Evolutionary conservation across 1,140 invertebrate genomes (phyloP), one percentile per base, ranked within the genome.

Genomic region (Zaprionus kolodkinae): DNA sequence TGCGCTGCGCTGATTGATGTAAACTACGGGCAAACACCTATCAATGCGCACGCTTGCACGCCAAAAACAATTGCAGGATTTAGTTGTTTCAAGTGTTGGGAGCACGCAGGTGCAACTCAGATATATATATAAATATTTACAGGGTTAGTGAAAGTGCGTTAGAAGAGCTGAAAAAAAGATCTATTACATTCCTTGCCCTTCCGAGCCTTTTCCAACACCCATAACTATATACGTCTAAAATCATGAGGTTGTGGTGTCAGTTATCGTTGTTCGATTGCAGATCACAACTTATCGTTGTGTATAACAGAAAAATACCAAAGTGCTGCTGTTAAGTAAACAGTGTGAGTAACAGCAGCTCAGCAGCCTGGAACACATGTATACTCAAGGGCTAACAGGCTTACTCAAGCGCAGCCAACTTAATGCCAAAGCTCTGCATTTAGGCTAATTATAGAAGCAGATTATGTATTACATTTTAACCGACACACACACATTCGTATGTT

Each of bases 361-460:
- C n/a, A 45, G 17, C 10, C 17, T 25, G 9, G 10, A 5, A 25
- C 17, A 25, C 17, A 50, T 50, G 45, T 50, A 21, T 11, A 25
- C 17, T 10, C 10, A 25, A 50, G 45, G 6, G 45, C 17, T 25
- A 50, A 50, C 45, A 50, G 45, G 6, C 10, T 50, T 50, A 21
- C 10, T 17, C 17, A 25, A 57, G n/a, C 15, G 30, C 27, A 57
- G 33, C 33, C 33, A 57, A 57, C 55, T 35, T 57, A 57, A 57
- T 57, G 13, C n/a, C 33, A 62, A 62, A 56, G 71, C 71, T 33
- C 17, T 55, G 56, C 27, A 66, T 54, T 48, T 54, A 55, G 57
- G 72, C 72, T 74, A 74, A 74, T 74, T 63, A 40, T 50, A 57
- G 36, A 38, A 52, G 59, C 15, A 71, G 71, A 64, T 75, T 64